phyloP scores from a whole-genome alignment of 2,113 vertebrate genomes.

The Marmota flaviventris region DNA sequence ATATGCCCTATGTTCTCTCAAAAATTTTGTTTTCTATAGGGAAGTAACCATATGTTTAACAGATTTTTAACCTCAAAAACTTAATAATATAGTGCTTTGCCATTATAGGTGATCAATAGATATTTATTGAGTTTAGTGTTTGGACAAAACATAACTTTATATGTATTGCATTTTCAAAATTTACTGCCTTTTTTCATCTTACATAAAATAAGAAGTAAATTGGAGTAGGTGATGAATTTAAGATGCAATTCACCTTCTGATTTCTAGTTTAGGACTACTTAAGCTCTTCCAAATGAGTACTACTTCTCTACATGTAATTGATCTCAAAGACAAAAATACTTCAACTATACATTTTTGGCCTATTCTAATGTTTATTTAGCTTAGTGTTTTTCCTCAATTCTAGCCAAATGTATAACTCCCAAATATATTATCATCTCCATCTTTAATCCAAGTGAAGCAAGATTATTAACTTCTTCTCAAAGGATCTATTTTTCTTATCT shows the following conservation, averaged over 20 bases:
- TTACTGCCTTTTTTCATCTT: not conserved
- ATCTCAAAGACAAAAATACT: conserved; percentile 39
- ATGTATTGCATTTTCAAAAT: conserved; percentile 16
- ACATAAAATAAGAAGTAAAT: conserved; percentile 26
- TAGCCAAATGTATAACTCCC: conserved; percentile 42
- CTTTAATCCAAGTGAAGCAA: conserved; percentile 60
- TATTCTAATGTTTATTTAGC: conserved; percentile 41
- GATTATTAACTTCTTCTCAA: conserved; percentile 68
- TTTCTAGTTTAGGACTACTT: not conserved
- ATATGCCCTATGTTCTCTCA: not conserved
- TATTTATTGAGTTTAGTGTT: not conserved
- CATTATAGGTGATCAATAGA: not conserved
- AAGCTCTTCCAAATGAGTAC: conserved; percentile 56
- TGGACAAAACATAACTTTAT: conserved; percentile 30
- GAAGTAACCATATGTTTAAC: not conserved
- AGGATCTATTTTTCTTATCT: conserved; percentile 67
- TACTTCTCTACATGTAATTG: conserved; percentile 18
- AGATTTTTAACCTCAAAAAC: conserved; percentile 41
- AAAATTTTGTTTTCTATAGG: conserved; percentile 32
- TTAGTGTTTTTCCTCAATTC: conserved; percentile 27
- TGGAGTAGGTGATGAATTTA: not conserved
- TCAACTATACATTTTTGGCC: not conserved
- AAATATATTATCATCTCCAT: conserved; percentile 41
- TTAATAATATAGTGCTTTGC: not conserved
- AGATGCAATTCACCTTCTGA: conserved; percentile 9